These are phyloP conservation scores for Aelia acuminata DNA, from an alignment of 2,888 invertebrate species.

Conservation along the genomic window DNA sequence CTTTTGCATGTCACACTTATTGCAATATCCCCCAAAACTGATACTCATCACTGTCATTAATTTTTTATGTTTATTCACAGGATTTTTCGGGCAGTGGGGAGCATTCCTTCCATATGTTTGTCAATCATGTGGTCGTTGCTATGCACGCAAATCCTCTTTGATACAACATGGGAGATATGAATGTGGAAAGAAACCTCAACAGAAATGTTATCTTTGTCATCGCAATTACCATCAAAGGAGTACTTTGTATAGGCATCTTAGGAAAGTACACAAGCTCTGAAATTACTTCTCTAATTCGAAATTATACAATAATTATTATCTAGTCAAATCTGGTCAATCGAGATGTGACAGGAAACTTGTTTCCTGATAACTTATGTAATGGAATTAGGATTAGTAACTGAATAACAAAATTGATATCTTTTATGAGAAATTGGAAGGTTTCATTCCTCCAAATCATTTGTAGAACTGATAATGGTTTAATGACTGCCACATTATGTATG, in stretches of 20 bases:
- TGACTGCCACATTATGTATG: slow-evolving; percentile 19
- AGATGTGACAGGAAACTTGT: background rate
- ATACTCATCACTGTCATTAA: background rate
- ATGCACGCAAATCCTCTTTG: slow-evolving; percentile 54
- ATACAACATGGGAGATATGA: slow-evolving; percentile 58
- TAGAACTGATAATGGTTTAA: slow-evolving; percentile 36
- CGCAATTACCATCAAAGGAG: slow-evolving; percentile 61
- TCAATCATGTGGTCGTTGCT: slow-evolving; percentile 57
- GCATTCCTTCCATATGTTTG: slow-evolving; percentile 57
- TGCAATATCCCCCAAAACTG: background rate
- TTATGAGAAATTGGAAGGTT: background rate
- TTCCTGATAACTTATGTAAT: slow-evolving; percentile 18
- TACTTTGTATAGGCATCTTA: slow-evolving; percentile 55
- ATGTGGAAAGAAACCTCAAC: slow-evolving; percentile 69
- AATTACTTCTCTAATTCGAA: background rate
- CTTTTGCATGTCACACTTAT: slow-evolving; percentile 51
- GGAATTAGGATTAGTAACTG: slow-evolving; percentile 34
- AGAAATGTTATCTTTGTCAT: slow-evolving; percentile 66
- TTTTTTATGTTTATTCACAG: slow-evolving; percentile 44
- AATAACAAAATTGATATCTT: background rate
- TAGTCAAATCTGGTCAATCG: slow-evolving; percentile 46
- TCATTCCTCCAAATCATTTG: background rate
- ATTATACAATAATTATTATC: slow-evolving; percentile 31
- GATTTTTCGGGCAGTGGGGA: slow-evolving; percentile 51
- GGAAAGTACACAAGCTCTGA: slow-evolving; percentile 59